Evolutionary conservation across 2,797 vertebrate genomes (phyloP).

Genomic region (Notamacropus eugenii): DNA sequence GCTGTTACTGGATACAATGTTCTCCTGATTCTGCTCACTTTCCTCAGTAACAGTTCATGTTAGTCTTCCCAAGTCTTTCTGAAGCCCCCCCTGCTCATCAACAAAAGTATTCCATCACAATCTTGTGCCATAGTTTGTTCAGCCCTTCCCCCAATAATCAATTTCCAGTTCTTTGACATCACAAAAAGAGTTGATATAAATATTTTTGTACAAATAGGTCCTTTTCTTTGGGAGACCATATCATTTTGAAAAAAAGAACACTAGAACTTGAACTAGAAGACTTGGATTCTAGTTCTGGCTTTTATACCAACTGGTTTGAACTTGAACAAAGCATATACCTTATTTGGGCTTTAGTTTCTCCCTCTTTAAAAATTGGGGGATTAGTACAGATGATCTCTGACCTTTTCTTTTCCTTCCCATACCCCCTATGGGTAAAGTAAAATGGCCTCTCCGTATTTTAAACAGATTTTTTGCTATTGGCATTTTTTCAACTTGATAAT

Average conservation of each 20-base stretch:
- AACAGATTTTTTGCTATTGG: conserved; percentile 18
- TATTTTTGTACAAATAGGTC: background rate
- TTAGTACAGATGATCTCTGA: background rate
- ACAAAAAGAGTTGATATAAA: background rate
- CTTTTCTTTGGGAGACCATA: background rate
- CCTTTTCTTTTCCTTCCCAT: background rate
- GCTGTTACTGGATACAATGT: background rate
- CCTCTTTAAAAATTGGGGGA: too few species aligned
- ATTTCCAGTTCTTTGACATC: background rate
- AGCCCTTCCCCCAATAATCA: background rate
- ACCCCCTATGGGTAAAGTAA: background rate
- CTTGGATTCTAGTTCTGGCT: background rate
- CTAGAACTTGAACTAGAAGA: background rate
- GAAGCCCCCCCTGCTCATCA: background rate
- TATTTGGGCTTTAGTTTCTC: too few species aligned
- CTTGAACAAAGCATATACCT: background rate
- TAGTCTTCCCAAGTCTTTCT: background rate
- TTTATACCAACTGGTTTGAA: background rate
- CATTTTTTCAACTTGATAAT: conserved; percentile 81
- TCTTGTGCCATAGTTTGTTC: background rate
- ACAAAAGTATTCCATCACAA: background rate
- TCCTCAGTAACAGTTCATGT: background rate
- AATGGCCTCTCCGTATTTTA: background rate
- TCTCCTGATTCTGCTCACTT: background rate
- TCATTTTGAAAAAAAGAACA: background rate